Evolutionary conservation across 1,140 invertebrate species (phyloP).

Genomic region (Homarus americanus): DNA sequence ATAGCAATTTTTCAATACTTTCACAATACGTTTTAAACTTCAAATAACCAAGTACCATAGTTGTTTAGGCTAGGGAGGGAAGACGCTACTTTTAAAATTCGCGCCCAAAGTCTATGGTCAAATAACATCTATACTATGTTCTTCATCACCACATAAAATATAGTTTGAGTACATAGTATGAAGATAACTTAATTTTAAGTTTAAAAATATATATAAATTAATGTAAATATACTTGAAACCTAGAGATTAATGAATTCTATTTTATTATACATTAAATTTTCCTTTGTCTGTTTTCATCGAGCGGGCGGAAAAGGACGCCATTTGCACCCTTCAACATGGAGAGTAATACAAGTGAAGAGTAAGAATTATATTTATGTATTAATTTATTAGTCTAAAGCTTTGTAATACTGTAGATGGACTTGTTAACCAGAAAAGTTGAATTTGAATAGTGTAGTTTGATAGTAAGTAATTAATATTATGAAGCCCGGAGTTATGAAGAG

Average conservation of each 20-base stretch:
- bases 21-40: too few species aligned
- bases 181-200: background rate
- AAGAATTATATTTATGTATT: constrained; percentile 24
- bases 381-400: too few species aligned
- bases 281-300: constrained; percentile 67
- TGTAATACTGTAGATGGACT: too few species aligned
- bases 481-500: too few species aligned
- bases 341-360: constrained; percentile 62
- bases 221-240: background rate
- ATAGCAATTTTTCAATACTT: too few species aligned
- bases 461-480: too few species aligned
- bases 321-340: constrained; percentile 70
- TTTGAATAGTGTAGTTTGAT: too few species aligned
- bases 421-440: too few species aligned
- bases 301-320: constrained; percentile 64
- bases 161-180: background rate
- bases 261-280: background rate
- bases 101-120: background rate
- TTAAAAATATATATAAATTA: background rate
- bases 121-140: background rate
- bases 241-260: background rate
- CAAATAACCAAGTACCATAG: too few species aligned
- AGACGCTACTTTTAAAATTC: background rate
- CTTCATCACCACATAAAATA: background rate
- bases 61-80: too few species aligned